Base-by-base conservation (phyloP, 2,888 invertebrate species). In the Leptinotarsa haldemani region DNA sequence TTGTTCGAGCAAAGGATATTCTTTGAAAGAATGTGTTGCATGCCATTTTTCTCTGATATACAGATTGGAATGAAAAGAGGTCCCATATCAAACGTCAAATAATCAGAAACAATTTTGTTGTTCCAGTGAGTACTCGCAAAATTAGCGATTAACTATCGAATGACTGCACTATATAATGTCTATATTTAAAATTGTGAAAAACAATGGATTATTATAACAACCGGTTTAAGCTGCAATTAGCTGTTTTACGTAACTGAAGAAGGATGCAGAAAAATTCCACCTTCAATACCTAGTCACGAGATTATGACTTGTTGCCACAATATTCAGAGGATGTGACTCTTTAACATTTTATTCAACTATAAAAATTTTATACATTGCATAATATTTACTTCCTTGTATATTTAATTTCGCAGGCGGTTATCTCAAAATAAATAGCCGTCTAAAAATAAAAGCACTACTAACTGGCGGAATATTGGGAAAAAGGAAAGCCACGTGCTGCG, bases 241-340 rank as follows among this genome's bases (percentile, higher is more conserved):
- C 67, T 50, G 52, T 68, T 67, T 78, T 78, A 78, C 74, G 76
- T 78, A 78, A 78, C 70, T n/a, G 68, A 73, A 69, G 67, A 75
- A 77, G 77, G 75, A 77, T 77, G 74, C 75, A 74, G 65, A 71
- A 70, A 75, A 75, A 74, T 74, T 75, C 75, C 63, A 65, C 70
- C 25, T 56, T 64, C 65, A 69, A 69, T 74, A 64, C 40, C 30
- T 52, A 46, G 73, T 76, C 75, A 73, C 75, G 75, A 70, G 75
- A 70, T 71, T 15, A 70, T 70, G 20, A 65, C 18, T 52, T 70
- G 30, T 47, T 64, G 22, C 64, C 61, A 63, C 40, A 30, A 70
- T 52, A 70, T 53, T 46, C 20, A 56, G 56, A 68, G 68, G 68
- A 68, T 68, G 68, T 56, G 56, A 68, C 56, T 68, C 16, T 68